Conservation (phyloP, 2,797 vertebrate species). For the Acanthis flammea region DNA sequence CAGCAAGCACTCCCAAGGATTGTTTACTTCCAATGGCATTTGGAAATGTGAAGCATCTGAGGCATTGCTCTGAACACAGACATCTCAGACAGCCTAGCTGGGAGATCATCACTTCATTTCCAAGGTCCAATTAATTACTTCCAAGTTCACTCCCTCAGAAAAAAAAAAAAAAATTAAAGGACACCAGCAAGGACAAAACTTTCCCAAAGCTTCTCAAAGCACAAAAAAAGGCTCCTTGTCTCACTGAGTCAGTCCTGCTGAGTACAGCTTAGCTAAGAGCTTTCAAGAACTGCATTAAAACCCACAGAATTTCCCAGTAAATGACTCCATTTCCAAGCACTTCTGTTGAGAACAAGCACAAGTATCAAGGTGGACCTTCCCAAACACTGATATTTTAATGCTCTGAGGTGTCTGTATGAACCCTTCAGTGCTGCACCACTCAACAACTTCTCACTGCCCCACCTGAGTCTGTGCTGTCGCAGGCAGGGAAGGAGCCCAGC, state of each 20-base stretch:
- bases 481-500: not conserved
- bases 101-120: not conserved
- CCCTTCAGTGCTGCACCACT: not conserved
- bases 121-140: conserved; percentile 20
- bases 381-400: not conserved
- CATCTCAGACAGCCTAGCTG: not conserved
- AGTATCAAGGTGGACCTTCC: not conserved
- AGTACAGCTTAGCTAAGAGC: not conserved
- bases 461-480: not conserved
- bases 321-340: not conserved
- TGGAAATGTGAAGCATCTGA: conserved; percentile 36
- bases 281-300: not conserved
- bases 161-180: not conserved
- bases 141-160: not conserved
- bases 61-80: not conserved
- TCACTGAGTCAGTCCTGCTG: not conserved
- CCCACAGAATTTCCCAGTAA: not conserved
- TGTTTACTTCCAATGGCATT: conserved; percentile 26
- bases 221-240: not conserved
- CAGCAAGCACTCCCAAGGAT: not conserved
- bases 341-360: not conserved
- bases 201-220: not conserved
- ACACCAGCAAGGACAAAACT: not conserved
- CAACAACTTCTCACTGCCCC: not conserved
- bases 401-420: not conserved